Evolutionary conservation across 2,888 invertebrate species (phyloP).

Genomic region (Lithophane ornitopus): DNA sequence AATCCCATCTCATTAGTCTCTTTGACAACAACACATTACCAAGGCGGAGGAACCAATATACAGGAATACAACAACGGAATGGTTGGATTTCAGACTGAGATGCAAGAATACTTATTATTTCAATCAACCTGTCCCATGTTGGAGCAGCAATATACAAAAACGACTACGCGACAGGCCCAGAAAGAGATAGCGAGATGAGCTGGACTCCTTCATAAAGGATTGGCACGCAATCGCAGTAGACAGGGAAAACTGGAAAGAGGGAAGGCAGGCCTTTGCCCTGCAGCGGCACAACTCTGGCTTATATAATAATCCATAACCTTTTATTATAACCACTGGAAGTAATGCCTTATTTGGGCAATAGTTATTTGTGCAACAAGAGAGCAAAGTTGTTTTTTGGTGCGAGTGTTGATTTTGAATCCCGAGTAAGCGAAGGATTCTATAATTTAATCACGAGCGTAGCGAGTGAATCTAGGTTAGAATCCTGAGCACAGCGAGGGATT

Average conservation of each 20-base stretch:
- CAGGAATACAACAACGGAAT: background rate
- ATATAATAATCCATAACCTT: background rate
- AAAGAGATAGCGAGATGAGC: too few relatives aligned
- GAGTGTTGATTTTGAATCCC: too few relatives aligned
- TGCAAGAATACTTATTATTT: background rate
- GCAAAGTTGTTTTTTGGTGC: too few relatives aligned
- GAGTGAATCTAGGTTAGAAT: too few relatives aligned
- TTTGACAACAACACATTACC: constrained; percentile 34
- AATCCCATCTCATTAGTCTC: constrained; percentile 36
- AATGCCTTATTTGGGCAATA: too few relatives aligned
- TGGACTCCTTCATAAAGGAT: background rate
- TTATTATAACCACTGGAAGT: too few relatives aligned
- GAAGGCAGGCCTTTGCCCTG: background rate
- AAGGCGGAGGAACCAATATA: constrained; percentile 13
- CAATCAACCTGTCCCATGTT: background rate
- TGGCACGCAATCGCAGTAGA: background rate
- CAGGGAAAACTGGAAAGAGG: background rate
- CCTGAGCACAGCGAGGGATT: too few relatives aligned
- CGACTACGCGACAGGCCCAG: background rate
- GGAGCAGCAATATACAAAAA: background rate
- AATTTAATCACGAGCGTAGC: too few relatives aligned
- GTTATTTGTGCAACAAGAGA: too few relatives aligned
- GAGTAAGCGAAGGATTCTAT: too few relatives aligned
- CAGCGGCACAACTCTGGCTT: too few relatives aligned
- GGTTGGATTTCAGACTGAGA: background rate